Evolutionary conservation across 2,113 vertebrate genomes (phyloP), one percentile per base, ranked within the genome.

Genomic region (Corythoichthys intestinalis): DNA sequence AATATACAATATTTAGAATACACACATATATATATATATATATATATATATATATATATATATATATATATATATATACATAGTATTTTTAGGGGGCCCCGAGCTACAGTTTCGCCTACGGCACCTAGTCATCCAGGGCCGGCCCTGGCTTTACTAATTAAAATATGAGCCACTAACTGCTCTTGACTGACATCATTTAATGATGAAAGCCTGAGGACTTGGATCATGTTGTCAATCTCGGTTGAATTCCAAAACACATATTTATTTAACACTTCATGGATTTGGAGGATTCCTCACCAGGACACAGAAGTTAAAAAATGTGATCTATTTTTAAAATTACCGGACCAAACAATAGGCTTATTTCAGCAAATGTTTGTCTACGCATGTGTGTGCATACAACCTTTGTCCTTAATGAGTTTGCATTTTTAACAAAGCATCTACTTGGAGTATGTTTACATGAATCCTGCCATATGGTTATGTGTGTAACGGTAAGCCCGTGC

Each of bases 381-480:
- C 15, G 9, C 53, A 13, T 5, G 56, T 48, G 59, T 38, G 52
- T 44, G 54, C 39, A 57, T 37, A 38, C 52, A 37, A 47, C 6
- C 11, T 46, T 64, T 73, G 35, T 62, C 65, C 44, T 63, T 44
- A 14, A 12, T 15, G 41, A 46, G 44, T 63, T 34, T 74, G 69
- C 46, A 46, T 73, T 63, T 80, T 60, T 47, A 67, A 3, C 41
- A 47, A 65, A 62, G 52, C 48, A 13, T 17, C 65, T 74, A 53
- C 35, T 53, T 46, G 73, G 50, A 9, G 65, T 60, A 75, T 78
- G 71, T 76, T 79, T 70, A 74, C 63, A 73, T 82, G 74, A 80
- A 77, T 72, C 63, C 67, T 35, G 35, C 69, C 79, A 80, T 83
- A 77, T 86, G 82, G 52, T 76, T 71, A 4, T 62, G 53, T 69